These are phyloP conservation scores for Idris sp. DNA, from an alignment of 1,140 invertebrate species.

Conservation along the genomic window DNA sequence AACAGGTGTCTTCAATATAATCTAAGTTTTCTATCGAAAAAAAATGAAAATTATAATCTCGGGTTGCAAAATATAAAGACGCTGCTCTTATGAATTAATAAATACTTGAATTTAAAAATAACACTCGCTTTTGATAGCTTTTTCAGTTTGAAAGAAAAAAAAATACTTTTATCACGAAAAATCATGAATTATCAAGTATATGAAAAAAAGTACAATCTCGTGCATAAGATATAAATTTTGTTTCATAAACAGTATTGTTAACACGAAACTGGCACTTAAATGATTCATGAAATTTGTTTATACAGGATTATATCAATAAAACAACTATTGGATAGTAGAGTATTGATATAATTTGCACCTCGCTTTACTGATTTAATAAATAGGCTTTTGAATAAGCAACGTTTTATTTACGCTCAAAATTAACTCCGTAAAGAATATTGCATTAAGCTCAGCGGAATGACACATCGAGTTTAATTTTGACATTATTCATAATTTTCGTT, in stretches of 20 bases:
- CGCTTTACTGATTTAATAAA: conserved; percentile 33
- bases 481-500: conserved; percentile 43
- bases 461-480: conserved; percentile 26
- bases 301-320: conserved; percentile 44
- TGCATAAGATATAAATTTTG: conserved; percentile 14
- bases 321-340: conserved; percentile 48
- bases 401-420: conserved; percentile 31
- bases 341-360: conserved; percentile 55
- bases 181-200: no score
- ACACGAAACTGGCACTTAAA: conserved; percentile 21
- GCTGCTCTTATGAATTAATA: no score
- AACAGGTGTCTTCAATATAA: no score
- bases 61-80: no score
- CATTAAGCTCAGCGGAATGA: conserved; percentile 18
- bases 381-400: conserved; percentile 43
- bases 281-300: conserved; percentile 51
- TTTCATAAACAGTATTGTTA: conserved; percentile 39
- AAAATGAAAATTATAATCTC: no score
- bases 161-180: no score
- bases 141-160: no score
- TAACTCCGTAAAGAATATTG: conserved; percentile 31
- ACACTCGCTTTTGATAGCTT: no score
- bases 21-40: no score
- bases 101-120: no score
- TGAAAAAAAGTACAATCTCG: no score